Evolutionary conservation across 1,140 invertebrate species (phyloP).

Genomic region (Lasioglossum baleicum): DNA sequence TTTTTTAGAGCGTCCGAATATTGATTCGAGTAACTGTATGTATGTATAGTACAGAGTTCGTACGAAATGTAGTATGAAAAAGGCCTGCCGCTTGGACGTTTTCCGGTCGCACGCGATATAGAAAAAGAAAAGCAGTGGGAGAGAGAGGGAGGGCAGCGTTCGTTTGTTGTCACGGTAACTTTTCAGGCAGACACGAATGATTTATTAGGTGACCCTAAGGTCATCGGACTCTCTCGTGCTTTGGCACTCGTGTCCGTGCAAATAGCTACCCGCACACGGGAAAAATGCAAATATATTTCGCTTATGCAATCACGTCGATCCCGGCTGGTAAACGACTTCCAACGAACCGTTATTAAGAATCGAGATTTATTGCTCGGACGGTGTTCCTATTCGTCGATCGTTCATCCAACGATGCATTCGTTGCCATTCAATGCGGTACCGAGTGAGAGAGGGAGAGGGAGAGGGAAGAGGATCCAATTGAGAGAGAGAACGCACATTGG

Average conservation of each 20-base stretch:
- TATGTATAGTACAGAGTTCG: too few species aligned
- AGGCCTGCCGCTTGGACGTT: not conserved
- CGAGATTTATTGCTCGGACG: constrained; percentile 10
- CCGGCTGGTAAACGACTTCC: not conserved
- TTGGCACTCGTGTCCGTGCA: not conserved
- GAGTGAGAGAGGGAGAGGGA: too few species aligned
- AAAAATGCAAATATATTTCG: constrained; percentile 1
- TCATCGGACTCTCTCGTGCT: not conserved
- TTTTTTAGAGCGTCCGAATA: too few species aligned
- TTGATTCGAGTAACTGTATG: too few species aligned
- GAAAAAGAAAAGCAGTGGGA: too few species aligned
- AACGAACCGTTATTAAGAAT: constrained; percentile 4
- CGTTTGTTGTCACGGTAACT: not conserved
- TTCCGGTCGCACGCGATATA: constrained; percentile 1
- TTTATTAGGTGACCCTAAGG: constrained; percentile 16
- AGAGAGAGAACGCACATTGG: not conserved
- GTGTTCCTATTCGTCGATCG: not conserved
- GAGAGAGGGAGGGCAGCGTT: not conserved
- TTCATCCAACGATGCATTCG: not conserved
- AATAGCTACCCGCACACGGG: not conserved
- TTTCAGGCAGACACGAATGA: constrained; percentile 2
- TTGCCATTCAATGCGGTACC: not conserved
- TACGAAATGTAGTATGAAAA: constrained; percentile 1
- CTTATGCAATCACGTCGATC: not conserved
- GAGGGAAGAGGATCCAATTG: not conserved